Percentiles rank a stretch among this genome's conserved stretches.
Evolutionary conservation across 1,140 invertebrate genomes (phyloP).

Genomic region (Asobara japonica): DNA sequence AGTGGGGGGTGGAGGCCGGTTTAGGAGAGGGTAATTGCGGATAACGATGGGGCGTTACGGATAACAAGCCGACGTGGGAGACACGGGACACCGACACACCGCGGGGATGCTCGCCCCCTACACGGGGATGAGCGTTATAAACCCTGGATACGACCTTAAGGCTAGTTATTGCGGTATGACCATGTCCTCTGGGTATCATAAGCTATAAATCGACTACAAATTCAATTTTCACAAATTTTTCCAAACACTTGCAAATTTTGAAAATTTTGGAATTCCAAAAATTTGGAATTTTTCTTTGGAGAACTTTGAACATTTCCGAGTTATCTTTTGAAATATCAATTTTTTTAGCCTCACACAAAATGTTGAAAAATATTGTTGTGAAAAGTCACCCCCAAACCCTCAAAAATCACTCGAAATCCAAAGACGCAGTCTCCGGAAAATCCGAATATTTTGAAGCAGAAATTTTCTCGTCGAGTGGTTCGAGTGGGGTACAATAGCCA

Average conservation of each 20-base stretch:
- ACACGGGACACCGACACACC: constrained; percentile 56
- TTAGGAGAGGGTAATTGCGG: constrained; percentile 67
- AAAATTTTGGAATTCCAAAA: too few species aligned
- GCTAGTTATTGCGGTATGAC: background rate
- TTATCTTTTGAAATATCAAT: too few species aligned
- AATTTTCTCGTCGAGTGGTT: background rate
- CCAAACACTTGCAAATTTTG: too few species aligned
- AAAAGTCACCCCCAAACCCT: too few species aligned
- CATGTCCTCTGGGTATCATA: background rate
- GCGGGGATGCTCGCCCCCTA: background rate
- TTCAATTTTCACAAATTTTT: too few species aligned
- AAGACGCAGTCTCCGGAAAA: background rate
- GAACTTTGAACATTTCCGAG: too few species aligned
- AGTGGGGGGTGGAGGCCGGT: constrained; percentile 66
- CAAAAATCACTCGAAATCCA: background rate
- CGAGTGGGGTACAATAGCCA: background rate
- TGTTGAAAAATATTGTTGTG: too few species aligned
- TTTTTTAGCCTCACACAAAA: too few species aligned
- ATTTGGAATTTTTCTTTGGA: too few species aligned
- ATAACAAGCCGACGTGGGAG: constrained; percentile 67
- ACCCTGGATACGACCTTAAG: background rate
- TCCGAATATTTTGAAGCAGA: background rate
- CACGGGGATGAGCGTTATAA: background rate
- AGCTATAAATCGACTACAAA: too few species aligned
- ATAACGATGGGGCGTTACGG: constrained; percentile 65